Base-by-base conservation (phyloP, 2,797 vertebrate species). In the Margarornis squamiger region DNA sequence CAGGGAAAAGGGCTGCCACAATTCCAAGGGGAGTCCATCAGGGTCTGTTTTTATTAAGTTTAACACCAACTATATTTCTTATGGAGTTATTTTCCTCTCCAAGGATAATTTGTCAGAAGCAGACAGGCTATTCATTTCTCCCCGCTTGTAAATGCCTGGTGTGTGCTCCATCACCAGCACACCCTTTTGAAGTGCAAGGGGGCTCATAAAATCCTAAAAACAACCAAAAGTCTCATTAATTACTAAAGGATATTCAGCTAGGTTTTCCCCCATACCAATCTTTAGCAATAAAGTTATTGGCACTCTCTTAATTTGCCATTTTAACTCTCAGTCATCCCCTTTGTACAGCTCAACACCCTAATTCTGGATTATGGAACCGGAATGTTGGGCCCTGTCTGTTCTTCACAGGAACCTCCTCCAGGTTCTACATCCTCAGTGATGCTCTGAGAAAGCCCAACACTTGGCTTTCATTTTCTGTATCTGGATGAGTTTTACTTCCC, bases 71-170 rank as follows among this genome's bases (percentile, higher is more conserved):
- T 94, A 89, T 96, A 97, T 97, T 97, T 97, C 97, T 97, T 92
- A 91, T 17, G 90, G 96, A 97, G 94, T 97, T 97, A 95, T 97
- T 97, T 96, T 96, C 88, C 95, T 97, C 91, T 95, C 92, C 62
- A 41, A 97, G 96, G 95, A 97, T 96, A 95, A 97, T 97, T 97
- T 97, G 96, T 97, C 96, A 97, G 93, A 96, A 88, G 93, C 88
- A 81, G 97, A 96, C 97, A 97, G 93, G 88, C 74, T 93, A 86
- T 97, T 95, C 95, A 91, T 96, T 96, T 91, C 91, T 88, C 49
- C 87, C 76, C 0, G 2, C 92, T 94, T 96, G 94, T 91, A 96
- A 95, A 91, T 92, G 96, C 81, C 94, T 18, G 0, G 10, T 68
- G 59, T 94, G 88, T 81, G 80, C 94, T 97, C 95, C 92, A 94